phyloP scores from a whole-genome alignment of 2,888 invertebrate genomes.

The Gymnosoma rotundatum region DNA sequence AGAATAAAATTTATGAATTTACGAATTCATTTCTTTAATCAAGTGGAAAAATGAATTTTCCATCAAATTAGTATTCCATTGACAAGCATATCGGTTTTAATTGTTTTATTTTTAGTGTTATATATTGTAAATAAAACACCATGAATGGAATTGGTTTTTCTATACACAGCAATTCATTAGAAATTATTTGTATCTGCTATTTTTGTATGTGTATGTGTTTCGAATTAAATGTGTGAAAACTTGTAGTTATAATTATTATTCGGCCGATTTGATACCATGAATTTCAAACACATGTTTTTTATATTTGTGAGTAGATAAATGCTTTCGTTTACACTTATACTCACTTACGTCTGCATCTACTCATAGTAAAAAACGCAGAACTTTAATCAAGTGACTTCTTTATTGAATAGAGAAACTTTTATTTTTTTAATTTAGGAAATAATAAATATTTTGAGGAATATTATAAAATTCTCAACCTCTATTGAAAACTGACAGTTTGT shows the following conservation, averaged over 20 bases:
- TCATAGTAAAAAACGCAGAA: too few species aligned
- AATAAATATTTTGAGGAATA: too few species aligned
- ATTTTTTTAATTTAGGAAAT: too few species aligned
- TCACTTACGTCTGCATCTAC: too few species aligned
- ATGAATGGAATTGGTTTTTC: constrained; percentile 25
- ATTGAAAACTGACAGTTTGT: too few species aligned
- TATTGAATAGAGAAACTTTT: too few species aligned
- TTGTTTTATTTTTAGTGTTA: constrained; percentile 4
- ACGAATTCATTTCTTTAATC: constrained; percentile 76
- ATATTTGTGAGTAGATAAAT: not conserved
- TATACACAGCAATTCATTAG: constrained; percentile 76
- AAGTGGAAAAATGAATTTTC: constrained; percentile 82
- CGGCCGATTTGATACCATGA: constrained; percentile 59
- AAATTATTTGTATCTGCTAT: constrained; percentile 73
- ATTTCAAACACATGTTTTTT: constrained; percentile 45
- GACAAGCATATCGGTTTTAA: constrained; percentile 60
- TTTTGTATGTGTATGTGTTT: not conserved
- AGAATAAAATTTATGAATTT: constrained; percentile 74
- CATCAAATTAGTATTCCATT: constrained; percentile 81
- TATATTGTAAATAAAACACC: not conserved
- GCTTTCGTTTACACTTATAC: not conserved
- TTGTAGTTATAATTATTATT: constrained; percentile 48
- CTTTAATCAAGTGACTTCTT: too few species aligned
- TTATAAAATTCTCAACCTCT: too few species aligned
- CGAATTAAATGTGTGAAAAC: constrained; percentile 18